Evolutionary conservation across 2,888 invertebrate species (phyloP).

Genomic region (Petrolisthes cinctipes): DNA sequence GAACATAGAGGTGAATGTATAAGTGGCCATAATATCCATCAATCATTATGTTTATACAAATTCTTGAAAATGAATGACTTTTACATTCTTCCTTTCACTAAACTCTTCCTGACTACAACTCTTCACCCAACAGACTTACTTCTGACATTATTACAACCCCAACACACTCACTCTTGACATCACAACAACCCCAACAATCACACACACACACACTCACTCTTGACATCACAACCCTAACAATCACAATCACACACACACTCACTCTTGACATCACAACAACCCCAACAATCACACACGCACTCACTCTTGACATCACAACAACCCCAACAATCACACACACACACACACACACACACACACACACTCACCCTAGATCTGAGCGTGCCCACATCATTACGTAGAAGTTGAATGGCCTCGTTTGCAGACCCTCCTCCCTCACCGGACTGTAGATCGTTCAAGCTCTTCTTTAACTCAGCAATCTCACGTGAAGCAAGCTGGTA

Average conservation of each 20-base stretch:
- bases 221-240: neutral
- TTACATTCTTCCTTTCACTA: no score
- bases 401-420: conserved; percentile 78
- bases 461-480: conserved; percentile 59
- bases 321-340: neutral
- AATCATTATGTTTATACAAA: no score
- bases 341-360: neutral
- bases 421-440: conserved; percentile 51
- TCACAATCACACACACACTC: neutral
- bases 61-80: no score
- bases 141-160: no score
- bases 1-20: neutral
- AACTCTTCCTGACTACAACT: no score
- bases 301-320: neutral
- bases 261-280: no score
- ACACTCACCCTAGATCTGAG: conserved; percentile 78
- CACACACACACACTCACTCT: no score
- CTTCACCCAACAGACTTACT: no score
- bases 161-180: no score
- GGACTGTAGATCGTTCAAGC: conserved; percentile 52
- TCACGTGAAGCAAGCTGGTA: conserved; percentile 60
- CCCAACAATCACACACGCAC: neutral
- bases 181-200: no score
- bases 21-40: no score
- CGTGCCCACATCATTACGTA: conserved; percentile 81